Evolutionary conservation across 2,113 vertebrate species (phyloP).

Genomic region (Phylloscopus whistleri): DNA sequence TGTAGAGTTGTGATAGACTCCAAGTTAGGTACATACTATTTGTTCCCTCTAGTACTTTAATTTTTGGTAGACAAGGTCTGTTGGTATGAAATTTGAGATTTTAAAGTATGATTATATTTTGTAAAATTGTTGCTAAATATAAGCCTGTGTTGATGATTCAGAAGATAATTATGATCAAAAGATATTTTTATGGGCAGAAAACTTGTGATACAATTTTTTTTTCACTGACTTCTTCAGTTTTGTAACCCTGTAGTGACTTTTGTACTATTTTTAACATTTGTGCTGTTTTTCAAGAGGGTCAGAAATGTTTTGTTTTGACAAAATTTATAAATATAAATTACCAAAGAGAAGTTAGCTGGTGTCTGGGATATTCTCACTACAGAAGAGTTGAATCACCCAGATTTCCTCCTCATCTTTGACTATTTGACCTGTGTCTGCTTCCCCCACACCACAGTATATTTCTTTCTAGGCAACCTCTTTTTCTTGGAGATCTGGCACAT

Average conservation of each 20-base stretch:
- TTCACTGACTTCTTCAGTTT: neutral
- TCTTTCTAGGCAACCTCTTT: neutral
- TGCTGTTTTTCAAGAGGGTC: neutral
- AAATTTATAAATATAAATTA: neutral
- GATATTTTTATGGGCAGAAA: neutral
- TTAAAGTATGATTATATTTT: neutral
- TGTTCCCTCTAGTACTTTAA: neutral
- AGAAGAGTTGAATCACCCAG: neutral
- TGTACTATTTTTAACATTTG: neutral
- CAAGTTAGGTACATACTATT: neutral
- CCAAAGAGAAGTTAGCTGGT: neutral
- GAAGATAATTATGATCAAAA: neutral
- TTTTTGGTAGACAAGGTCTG: neutral
- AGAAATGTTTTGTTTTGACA: neutral
- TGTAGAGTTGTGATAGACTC: neutral
- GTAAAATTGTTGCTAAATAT: neutral
- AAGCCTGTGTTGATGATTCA: fast-evolving
- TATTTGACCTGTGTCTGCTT: neutral
- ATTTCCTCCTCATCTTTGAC: neutral
- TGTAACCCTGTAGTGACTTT: neutral
- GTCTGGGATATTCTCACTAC: neutral
- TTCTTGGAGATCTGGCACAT: neutral
- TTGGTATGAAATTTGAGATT: neutral
- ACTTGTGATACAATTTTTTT: neutral
- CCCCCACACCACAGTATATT: neutral